These are phyloP conservation scores for Platycheirus albimanus DNA, from an alignment of 2,888 invertebrate genomes.

Conservation along the genomic window DNA sequence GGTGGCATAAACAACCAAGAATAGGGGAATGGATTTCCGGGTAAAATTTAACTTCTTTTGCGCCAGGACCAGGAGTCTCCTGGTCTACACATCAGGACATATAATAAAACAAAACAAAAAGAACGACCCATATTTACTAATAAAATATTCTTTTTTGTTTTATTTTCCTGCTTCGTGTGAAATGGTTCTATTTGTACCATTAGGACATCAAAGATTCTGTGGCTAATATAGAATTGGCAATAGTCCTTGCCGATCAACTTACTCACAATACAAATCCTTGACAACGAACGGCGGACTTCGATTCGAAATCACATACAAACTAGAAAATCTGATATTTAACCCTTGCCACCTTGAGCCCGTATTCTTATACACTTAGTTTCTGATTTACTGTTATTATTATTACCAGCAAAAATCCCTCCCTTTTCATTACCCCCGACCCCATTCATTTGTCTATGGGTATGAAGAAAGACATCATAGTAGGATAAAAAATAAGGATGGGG, in stretches of 20 bases:
- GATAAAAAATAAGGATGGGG: slow-evolving; percentile 34
- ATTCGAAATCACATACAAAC: slow-evolving; percentile 15
- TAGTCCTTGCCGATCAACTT: slow-evolving; percentile 46
- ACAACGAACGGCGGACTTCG: slow-evolving; percentile 26
- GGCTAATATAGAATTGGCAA: slow-evolving; percentile 68
- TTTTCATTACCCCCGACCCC: neutral
- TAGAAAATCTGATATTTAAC: slow-evolving; percentile 64
- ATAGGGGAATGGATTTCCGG: slow-evolving; percentile 22
- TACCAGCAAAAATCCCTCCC: slow-evolving; percentile 13
- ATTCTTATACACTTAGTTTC: neutral
- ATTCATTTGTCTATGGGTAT: slow-evolving; percentile 8
- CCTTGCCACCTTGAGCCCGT: slow-evolving; percentile 47
- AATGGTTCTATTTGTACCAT: slow-evolving; percentile 74
- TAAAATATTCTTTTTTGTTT: slow-evolving; percentile 27
- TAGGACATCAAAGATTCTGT: slow-evolving; percentile 67
- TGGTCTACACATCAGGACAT: slow-evolving; percentile 5
- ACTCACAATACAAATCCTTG: slow-evolving; percentile 48
- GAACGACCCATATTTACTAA: slow-evolving; percentile 9
- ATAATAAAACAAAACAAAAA: slow-evolving; percentile 5
- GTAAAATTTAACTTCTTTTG: slow-evolving; percentile 35
- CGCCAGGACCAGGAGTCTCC: no score
- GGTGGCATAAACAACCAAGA: slow-evolving; percentile 50
- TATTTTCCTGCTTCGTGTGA: slow-evolving; percentile 59
- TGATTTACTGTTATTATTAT: slow-evolving; percentile 7
- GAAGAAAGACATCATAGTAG: neutral